phyloP scores from a whole-genome alignment of 2,888 invertebrate genomes.

The Drosophila colorata region DNA sequence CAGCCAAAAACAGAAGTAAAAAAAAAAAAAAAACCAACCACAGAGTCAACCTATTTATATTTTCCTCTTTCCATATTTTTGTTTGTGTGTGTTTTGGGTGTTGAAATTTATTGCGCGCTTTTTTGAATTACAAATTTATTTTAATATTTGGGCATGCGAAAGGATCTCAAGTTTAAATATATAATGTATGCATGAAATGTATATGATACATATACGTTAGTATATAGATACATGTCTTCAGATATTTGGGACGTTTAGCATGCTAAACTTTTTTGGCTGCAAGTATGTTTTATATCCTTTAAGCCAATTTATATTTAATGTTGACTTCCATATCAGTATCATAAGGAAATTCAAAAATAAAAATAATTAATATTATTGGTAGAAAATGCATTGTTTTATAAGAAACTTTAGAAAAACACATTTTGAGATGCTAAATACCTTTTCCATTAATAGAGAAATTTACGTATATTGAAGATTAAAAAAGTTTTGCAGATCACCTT shows the following conservation, averaged over 20 bases:
- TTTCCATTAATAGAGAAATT: no score
- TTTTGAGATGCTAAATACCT: no score
- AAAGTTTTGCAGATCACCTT: no score
- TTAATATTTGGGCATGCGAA: constrained; percentile 59
- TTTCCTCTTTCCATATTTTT: constrained; percentile 22
- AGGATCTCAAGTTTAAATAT: constrained; percentile 42
- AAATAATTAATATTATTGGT: no score
- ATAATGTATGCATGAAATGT: constrained; percentile 6
- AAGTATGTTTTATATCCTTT: constrained; percentile 7
- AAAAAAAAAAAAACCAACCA: constrained; percentile 18
- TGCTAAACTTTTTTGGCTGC: background rate
- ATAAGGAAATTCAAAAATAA: no score
- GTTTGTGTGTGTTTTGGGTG: constrained; percentile 38
- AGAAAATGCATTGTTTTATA: no score
- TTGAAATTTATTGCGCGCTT: constrained; percentile 70
- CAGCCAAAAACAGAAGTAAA: background rate
- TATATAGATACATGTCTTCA: constrained; percentile 9
- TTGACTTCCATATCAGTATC: no score
- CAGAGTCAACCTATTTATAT: constrained; percentile 72
- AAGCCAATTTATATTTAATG: background rate
- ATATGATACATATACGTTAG: constrained; percentile 15
- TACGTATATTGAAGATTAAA: no score
- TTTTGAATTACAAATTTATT: constrained; percentile 78
- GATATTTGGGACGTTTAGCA: background rate
- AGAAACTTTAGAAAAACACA: no score